phyloP scores from a whole-genome alignment of 2,113 vertebrate genomes.

The Asarcornis scutulata region DNA sequence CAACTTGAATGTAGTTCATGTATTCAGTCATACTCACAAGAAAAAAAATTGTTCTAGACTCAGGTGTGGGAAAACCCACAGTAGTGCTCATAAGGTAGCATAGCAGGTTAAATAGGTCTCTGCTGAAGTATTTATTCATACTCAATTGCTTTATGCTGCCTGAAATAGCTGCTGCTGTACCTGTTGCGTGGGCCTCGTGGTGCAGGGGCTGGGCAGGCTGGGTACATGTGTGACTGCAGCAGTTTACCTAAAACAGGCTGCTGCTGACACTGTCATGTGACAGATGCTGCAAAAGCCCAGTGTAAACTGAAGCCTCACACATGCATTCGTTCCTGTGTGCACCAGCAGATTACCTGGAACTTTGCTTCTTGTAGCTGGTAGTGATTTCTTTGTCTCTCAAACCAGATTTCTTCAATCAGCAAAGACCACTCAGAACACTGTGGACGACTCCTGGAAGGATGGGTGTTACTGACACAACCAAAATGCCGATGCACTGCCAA shows the following conservation, averaged over 20 bases:
- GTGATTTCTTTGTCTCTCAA: background rate
- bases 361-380: background rate
- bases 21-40: background rate
- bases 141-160: background rate
- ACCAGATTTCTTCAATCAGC: slow-evolving; percentile 81
- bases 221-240: background rate
- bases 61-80: background rate
- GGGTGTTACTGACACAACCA: slow-evolving; percentile 84
- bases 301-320: fast-evolving
- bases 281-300: background rate
- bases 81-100: fast-evolving
- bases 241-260: fast-evolving
- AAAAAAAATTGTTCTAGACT: background rate
- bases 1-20: background rate
- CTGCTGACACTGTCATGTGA: fast-evolving
- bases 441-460: slow-evolving; percentile 90
- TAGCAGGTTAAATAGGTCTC: fast-evolving
- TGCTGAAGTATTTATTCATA: too few species aligned
- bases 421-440: slow-evolving; percentile 57
- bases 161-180: background rate
- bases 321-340: fast-evolving
- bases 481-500: background rate
- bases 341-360: fast-evolving
- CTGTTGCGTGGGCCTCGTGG: background rate
- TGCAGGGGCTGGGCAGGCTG: fast-evolving